Evolutionary conservation across 2,113 vertebrate genomes (phyloP), one percentile per base, ranked within the genome.

Genomic region (Alligator sinensis): DNA sequence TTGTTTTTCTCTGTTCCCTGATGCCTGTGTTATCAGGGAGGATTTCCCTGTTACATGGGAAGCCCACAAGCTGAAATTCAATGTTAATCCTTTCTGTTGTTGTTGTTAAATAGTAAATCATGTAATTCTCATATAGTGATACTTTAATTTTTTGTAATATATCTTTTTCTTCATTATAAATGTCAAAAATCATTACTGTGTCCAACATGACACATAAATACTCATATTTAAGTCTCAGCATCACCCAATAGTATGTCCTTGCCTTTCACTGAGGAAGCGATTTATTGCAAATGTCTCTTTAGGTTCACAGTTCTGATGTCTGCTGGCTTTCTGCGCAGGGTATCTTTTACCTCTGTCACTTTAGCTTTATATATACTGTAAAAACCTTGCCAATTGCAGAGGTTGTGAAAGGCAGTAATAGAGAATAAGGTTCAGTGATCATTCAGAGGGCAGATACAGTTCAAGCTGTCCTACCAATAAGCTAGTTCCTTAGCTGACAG

Each of bases 341-440:
- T 38, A 22, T 82, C 91, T 95, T 93, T 86, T 54, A 30, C 55
- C 55, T 87, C 80, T 91, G 81, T 84, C 84, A 85, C 17, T 95
- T 95, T 77, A 90, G 11, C 28, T 91, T 78, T 76, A 11, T 27
- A 59, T 59, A 87, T 27, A 59, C 5, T 47, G 3, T 62, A 6
- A 75, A 89, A 30, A 38, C 94, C 21, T 64, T n/a, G 25, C 21
- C 34, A 63, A 90, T 97, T 95, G 34, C 77, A 90, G 91, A 92
- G 82, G 77, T 94, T 93, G 61, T 59, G 61, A 77, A 84, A 77
- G 66, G 16, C 63, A 47, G 77, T 12, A 84, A 13, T 59, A 90
- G 86, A 81, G 59, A 90, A 77, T 30, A 12, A n/a, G 1, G n/a
- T 64, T 90, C 55, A 59, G 17, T 1, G 1, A 77, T 88, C 30